phyloP scores from a whole-genome alignment of 2,113 vertebrate genomes.

The Bubo bubo region DNA sequence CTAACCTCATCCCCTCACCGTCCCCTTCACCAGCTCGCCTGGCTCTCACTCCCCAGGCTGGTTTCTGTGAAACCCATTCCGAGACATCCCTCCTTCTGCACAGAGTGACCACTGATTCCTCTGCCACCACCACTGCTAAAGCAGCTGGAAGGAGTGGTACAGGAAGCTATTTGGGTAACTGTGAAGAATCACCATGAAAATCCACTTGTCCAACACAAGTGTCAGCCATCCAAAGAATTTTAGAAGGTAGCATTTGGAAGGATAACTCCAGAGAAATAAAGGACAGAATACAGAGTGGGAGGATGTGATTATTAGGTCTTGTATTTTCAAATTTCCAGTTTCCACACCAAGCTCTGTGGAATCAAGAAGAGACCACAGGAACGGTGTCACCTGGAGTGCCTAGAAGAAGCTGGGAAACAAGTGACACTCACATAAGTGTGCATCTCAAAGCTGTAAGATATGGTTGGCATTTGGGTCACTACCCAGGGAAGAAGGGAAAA shows the following conservation, averaged over 20 bases:
- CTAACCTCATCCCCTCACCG: not conserved
- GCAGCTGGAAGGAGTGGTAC: not conserved
- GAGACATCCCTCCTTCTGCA: not conserved
- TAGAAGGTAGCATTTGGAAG: not conserved
- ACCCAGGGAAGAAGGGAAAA: not conserved
- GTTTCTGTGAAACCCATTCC: not conserved
- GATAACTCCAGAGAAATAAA: not conserved
- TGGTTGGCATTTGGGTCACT: not conserved
- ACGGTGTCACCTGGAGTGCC: not conserved
- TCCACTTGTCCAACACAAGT: not conserved
- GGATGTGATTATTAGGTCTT: not conserved
- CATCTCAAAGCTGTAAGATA: not conserved
- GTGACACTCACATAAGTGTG: rapidly evolving
- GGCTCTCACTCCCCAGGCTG: not conserved
- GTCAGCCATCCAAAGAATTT: not conserved
- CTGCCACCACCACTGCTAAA: too few relatives aligned
- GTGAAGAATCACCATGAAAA: not conserved
- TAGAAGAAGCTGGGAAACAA: not conserved
- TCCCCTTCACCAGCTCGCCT: not conserved
- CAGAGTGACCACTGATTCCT: not conserved
- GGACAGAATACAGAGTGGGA: not conserved
- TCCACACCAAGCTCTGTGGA: not conserved
- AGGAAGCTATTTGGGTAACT: not conserved
- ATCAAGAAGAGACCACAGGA: not conserved
- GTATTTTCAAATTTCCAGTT: not conserved